phyloP scores from a whole-genome alignment of 2,797 vertebrate species.

The Tokudaia tokunoshimensis region DNA sequence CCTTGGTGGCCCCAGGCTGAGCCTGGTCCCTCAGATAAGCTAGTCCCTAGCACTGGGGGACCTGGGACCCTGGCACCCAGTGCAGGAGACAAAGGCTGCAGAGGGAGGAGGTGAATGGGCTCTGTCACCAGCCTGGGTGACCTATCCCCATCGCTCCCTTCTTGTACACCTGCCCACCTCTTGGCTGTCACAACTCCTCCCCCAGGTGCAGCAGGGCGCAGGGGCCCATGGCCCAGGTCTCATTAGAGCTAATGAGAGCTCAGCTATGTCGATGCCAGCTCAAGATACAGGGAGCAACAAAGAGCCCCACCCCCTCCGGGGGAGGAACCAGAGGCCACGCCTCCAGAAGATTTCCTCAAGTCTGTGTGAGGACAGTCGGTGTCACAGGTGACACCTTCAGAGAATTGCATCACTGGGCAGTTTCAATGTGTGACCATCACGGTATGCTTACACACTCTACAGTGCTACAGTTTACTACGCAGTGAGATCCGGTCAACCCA shows the following conservation, averaged over 20 bases:
- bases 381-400: background rate
- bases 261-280: slow-evolving; percentile 41
- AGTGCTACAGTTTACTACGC: too few relatives aligned
- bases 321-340: background rate
- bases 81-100: background rate
- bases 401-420: background rate
- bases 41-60: background rate
- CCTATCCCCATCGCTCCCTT: background rate
- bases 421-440: background rate
- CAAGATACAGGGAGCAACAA: slow-evolving; percentile 14
- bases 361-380: background rate
- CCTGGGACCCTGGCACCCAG: background rate
- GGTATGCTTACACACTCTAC: background rate
- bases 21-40: slow-evolving; percentile 2
- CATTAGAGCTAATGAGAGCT: slow-evolving; percentile 69
- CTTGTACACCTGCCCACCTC: slow-evolving; percentile 23
- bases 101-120: background rate
- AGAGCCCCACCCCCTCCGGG: background rate
- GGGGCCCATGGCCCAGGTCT: slow-evolving; percentile 54
- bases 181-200: background rate
- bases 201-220: slow-evolving; percentile 33
- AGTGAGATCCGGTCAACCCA: background rate
- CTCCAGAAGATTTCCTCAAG: background rate
- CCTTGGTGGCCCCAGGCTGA: background rate
- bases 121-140: background rate